These are phyloP conservation scores for Rhineura floridana DNA, from an alignment of 2,113 vertebrate species.

Conservation along the genomic window DNA sequence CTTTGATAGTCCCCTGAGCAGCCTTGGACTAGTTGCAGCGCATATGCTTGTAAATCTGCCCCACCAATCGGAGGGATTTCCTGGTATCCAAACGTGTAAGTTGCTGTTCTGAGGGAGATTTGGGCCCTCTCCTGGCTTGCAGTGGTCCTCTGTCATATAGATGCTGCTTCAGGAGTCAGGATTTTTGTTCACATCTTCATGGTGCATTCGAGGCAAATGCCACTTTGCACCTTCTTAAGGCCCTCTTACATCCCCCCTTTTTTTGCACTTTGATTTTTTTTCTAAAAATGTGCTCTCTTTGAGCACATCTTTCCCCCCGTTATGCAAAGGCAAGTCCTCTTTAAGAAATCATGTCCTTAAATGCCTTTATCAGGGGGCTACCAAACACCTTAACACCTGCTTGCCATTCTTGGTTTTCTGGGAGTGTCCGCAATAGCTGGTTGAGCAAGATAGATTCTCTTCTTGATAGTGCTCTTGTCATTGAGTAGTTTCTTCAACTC, in stretches of 20 bases:
- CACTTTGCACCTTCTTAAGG: too few species aligned
- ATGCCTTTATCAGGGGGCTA: background rate
- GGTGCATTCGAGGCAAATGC: background rate
- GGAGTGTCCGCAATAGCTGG: background rate
- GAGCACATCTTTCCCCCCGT: background rate
- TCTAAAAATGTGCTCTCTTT: background rate
- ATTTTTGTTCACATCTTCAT: too few species aligned
- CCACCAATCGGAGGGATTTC: background rate
- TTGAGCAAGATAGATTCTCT: too few species aligned
- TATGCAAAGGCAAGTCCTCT: too few species aligned
- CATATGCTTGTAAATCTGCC: background rate
- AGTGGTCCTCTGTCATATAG: background rate
- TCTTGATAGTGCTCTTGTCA: background rate
- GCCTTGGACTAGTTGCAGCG: background rate
- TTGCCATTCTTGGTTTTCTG: background rate
- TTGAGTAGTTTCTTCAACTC: background rate
- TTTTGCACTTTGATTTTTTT: background rate
- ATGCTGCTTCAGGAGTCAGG: too few species aligned
- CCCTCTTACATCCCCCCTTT: background rate
- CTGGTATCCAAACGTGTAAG: background rate
- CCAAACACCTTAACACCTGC: fast-evolving
- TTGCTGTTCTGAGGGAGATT: background rate
- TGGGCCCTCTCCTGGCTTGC: background rate
- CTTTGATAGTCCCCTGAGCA: too few species aligned
- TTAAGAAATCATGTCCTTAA: background rate